These are phyloP conservation scores for Pseudomyrmex concolor DNA, from an alignment of 1,140 invertebrate species.

Conservation along the genomic window DNA sequence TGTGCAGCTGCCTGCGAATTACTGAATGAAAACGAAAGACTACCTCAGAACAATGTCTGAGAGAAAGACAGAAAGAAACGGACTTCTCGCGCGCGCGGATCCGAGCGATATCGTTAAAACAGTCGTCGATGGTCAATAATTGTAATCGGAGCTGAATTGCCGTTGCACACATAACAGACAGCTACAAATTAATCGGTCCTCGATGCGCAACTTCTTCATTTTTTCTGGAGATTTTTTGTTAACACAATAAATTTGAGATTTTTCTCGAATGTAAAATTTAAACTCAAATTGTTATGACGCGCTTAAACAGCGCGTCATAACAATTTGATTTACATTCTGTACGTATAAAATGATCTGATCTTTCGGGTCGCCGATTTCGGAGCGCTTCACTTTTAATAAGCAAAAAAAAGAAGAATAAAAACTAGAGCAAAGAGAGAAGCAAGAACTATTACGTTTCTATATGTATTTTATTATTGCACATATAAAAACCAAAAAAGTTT, in stretches of 20 bases:
- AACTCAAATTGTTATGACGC: no score
- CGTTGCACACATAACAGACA: conserved; percentile 25
- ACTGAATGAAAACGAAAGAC: conserved; percentile 81
- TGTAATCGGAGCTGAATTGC: conserved; percentile 50
- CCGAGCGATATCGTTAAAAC: conserved; percentile 61
- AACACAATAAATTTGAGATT: background rate
- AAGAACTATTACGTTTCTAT: no score
- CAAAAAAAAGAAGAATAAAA: no score
- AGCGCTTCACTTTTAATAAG: no score
- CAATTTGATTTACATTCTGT: no score
- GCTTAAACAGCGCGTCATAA: no score
- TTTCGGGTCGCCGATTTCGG: no score
- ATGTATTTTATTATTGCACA: no score
- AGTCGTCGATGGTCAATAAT: conserved; percentile 70
- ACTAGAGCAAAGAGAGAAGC: no score
- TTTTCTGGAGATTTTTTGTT: background rate
- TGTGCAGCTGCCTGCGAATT: conserved; percentile 84
- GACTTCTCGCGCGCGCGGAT: background rate
- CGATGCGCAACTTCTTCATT: background rate
- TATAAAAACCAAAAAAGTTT: no score
- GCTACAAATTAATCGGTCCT: conserved; percentile 36
- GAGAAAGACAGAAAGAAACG: conserved; percentile 58
- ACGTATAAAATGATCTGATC: no score
- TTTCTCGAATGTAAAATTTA: background rate
- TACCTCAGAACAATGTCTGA: conserved; percentile 81